Conservation (phyloP, 1,140 invertebrate genomes). For the Parasteatoda tepidariorum region DNA sequence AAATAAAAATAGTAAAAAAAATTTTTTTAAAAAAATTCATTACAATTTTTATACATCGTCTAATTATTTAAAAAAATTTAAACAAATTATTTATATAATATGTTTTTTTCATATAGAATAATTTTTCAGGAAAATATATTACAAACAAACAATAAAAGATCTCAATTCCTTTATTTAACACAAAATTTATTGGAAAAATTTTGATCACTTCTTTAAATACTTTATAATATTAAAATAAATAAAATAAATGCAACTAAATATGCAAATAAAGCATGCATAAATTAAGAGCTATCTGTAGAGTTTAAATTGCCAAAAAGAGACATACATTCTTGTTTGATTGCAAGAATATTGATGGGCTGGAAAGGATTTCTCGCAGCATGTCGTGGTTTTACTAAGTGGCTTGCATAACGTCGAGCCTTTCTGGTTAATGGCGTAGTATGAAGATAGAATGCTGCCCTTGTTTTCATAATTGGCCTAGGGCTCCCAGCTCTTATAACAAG, state of each 20-base stretch:
- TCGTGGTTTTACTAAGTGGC: conserved; percentile 81
- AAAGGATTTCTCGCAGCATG: conserved; percentile 90
- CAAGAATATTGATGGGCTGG: conserved; percentile 83
- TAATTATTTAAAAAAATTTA: no score
- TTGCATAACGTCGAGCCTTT: conserved; percentile 85
- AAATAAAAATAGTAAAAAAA: no score
- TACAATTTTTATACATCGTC: no score
- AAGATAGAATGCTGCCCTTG: conserved; percentile 93
- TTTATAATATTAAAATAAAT: neutral
- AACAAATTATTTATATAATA: no score
- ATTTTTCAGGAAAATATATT: no score
- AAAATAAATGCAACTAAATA: neutral
- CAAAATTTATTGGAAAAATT: neutral
- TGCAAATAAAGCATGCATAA: neutral
- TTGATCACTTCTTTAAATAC: neutral
- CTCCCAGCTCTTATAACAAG: conserved; percentile 77
- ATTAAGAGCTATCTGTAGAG: neutral
- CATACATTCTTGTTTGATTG: conserved; percentile 87
- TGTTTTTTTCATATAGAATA: no score
- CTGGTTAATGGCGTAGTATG: conserved; percentile 87
- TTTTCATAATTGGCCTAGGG: conserved; percentile 94
- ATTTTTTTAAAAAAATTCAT: no score
- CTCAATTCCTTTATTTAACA: neutral
- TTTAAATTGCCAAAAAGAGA: conserved; percentile 5
- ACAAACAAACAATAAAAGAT: neutral